phyloP scores from a whole-genome alignment of 2,888 invertebrate genomes.

The Smittia sp. region DNA sequence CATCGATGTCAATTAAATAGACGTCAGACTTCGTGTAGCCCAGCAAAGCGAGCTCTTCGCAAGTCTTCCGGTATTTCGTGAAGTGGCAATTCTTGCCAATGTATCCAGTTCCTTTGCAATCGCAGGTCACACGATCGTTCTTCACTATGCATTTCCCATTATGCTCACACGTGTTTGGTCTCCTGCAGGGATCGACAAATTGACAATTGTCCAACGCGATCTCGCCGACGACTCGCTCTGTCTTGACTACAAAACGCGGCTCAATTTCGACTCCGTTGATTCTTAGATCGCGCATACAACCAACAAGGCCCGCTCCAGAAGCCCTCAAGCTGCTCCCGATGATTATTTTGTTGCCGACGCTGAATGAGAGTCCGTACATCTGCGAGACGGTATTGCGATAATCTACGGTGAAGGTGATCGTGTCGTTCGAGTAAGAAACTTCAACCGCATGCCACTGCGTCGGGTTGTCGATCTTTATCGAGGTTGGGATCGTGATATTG shows the following conservation, averaged over 20 bases:
- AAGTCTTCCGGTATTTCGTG: conserved; percentile 85
- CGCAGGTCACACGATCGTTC: conserved; percentile 83
- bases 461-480: conserved; percentile 76
- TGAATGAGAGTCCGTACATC: conserved; percentile 64
- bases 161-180: conserved; percentile 90
- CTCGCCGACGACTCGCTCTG: conserved; percentile 80
- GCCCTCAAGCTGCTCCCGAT: conserved; percentile 77
- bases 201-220: conserved; percentile 87
- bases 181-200: conserved; percentile 82
- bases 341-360: conserved; percentile 67
- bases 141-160: conserved; percentile 87
- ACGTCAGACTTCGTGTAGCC: conserved; percentile 89
- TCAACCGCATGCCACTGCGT: conserved; percentile 83
- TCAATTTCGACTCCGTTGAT: conserved; percentile 80
- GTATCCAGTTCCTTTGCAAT: conserved; percentile 87
- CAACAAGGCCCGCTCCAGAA: conserved; percentile 75
- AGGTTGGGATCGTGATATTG: conserved; percentile 72
- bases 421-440: conserved; percentile 70
- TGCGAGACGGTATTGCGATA: conserved; percentile 69
- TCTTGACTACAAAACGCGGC: conserved; percentile 75
- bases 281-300: conserved; percentile 85
- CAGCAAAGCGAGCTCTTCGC: conserved; percentile 84
- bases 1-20: conserved; percentile 90
- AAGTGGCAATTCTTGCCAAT: conserved; percentile 94
- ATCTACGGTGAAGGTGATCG: conserved; percentile 73